These are phyloP conservation scores for Archivesica marissinica DNA, from an alignment of 1,140 invertebrate species.

Conservation along the genomic window DNA sequence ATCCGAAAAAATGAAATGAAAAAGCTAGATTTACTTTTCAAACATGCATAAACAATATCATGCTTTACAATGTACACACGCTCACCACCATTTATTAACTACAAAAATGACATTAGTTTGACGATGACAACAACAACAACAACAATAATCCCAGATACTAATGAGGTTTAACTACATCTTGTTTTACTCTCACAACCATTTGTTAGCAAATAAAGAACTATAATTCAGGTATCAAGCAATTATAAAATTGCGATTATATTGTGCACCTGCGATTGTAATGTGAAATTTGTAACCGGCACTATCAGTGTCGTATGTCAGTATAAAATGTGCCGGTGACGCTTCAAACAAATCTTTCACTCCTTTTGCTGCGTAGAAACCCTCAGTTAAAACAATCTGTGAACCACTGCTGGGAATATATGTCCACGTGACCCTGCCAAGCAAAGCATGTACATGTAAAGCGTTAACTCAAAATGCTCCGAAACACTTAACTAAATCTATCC, in stretches of 20 bases:
- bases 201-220: too few species aligned
- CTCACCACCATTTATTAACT: not conserved
- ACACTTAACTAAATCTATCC: too few species aligned
- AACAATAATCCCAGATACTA: not conserved
- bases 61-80: too few species aligned
- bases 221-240: too few species aligned
- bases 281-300: not conserved
- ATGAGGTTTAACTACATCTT: too few species aligned
- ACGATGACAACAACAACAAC: not conserved
- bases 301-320: not conserved
- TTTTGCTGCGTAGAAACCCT: conserved; percentile 37
- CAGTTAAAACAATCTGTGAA: not conserved
- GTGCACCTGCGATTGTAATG: conserved; percentile 18
- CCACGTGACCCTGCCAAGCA: conserved; percentile 31
- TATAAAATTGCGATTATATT: too few species aligned
- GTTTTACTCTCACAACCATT: not conserved
- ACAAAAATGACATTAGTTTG: not conserved
- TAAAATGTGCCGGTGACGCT: not conserved
- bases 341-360: not conserved
- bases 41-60: too few species aligned
- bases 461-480: too few species aligned
- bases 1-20: too few species aligned
- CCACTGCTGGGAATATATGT: not conserved
- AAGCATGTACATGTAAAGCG: conserved; percentile 17
- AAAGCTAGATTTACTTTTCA: too few species aligned